Evolutionary conservation across 2,797 vertebrate species (phyloP), one percentile per base, ranked within the genome.

Genomic region (Sebastes dallii): DNA sequence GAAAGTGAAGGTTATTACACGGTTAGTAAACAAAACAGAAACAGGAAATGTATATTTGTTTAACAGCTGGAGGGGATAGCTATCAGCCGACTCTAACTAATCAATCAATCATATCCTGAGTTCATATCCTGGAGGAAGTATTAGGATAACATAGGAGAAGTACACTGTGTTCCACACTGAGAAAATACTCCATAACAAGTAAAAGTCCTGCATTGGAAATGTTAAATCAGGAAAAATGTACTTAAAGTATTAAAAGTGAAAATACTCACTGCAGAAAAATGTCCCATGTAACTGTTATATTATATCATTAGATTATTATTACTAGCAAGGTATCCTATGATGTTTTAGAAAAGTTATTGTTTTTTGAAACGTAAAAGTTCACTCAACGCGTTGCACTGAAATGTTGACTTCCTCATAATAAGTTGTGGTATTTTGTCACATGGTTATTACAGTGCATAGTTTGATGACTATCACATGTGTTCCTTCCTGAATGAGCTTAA

Each of bases 81-180:
- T 12, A n/a, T 46, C 58, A 73, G 58, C 39, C 9, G 72, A 29
- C 29, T 71, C 0, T 1, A 20, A 64, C 27, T 11, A 32, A 62
- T 13, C 60, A 58, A 32, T 39, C 54, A 58, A 32, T 39, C 54
- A n/a, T 22, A 55, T 82, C 66, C 66, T n/a, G 66, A 72, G 70
- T 29, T 82, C 10, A 42, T 73, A 2, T 6, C 22, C 14, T n/a
- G 10, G 36, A 22, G 66, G 66, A 13, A 2, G 25, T 8, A 52
- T 25, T 42, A 4, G 52, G 52, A 55, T 56, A 3, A 6, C 13
- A 8, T 25, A 56, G 18, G 46, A 50, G 20, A n/a, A 52, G 58
- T 60, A 29, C 20, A 39, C 22, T 8, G 4, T 20, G 2, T 27
- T 20, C 12, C 22, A 24, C 22, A 42, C 34, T 39, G 22, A 9